phyloP scores from a whole-genome alignment of 2,113 vertebrate species.

The Ceratotherium simum region DNA sequence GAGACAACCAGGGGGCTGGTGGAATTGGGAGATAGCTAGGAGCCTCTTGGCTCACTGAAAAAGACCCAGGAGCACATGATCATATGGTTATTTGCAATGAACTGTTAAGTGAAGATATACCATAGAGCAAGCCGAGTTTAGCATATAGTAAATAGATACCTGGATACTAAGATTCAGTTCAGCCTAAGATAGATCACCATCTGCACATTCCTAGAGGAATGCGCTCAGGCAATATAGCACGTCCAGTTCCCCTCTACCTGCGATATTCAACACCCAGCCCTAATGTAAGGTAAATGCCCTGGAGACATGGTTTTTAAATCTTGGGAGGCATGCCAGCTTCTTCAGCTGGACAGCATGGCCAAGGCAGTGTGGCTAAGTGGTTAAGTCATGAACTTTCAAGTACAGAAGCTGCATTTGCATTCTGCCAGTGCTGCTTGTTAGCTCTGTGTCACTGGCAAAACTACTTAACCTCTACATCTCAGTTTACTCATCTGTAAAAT shows the following conservation, averaged over 20 bases:
- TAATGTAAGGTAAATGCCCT: background rate
- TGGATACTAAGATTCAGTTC: background rate
- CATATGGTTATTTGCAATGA: background rate
- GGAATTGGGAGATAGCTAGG: background rate
- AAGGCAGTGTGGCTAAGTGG: too few species aligned
- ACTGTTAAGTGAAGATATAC: background rate
- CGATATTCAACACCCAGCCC: background rate
- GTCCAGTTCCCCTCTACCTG: background rate
- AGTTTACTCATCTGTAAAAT: background rate
- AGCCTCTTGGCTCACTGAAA: conserved; percentile 11
- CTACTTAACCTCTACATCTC: background rate
- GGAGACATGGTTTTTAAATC: background rate
- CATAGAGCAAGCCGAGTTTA: background rate
- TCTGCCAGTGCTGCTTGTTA: background rate
- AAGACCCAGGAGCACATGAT: background rate
- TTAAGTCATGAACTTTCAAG: background rate
- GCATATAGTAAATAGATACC: background rate
- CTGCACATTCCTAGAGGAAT: background rate
- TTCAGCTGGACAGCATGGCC: background rate
- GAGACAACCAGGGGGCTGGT: background rate
- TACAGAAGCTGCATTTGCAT: background rate
- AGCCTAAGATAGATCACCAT: background rate
- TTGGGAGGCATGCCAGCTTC: background rate
- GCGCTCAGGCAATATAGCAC: background rate
- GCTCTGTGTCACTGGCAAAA: background rate